Base-by-base conservation (phyloP, 2,888 invertebrate genomes). In the Bellardia bayeri region DNA sequence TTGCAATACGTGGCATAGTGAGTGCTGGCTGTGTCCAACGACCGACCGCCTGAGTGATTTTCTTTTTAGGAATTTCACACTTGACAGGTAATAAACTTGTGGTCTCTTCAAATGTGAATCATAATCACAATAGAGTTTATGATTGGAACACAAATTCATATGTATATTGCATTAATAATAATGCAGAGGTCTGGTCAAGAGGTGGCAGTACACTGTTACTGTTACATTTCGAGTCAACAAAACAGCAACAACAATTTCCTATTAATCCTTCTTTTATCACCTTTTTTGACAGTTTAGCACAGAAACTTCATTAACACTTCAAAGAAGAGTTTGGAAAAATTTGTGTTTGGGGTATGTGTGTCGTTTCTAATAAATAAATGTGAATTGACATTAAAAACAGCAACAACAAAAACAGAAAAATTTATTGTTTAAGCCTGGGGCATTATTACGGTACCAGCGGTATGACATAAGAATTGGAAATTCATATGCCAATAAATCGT, bases 1-100 rank as follows among this genome's bases (percentile, higher is more conserved):
- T 79, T 82, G 63, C 56, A 40, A 83, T 78, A 74, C 66, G 79
- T 76, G 76, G 79, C 74, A 74, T 79, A 79, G 74, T 82, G 68
- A 86, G 23, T 42, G 71, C 49, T 75, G 33, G 76, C 75, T 66
- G 45, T 71, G 58, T 79, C 75, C 37, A 78, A 83, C 9, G 58
- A 72, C 68, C 83, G 80, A 83, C 80, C 74, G 81, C 71, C 56
- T 72, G 68, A 87, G 68, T 81, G 81, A 84, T 78, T 84, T 87
- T 86, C 80, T 76, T 76, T 86, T 71, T 33, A 45, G 80, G 75
- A 86, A 83, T 86, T 82, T 78, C 68, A 84, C 40, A 68, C 87
- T 82, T 87, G 87, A 87, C 84, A 84, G 87, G 81, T 87, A 87
- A 87, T 87, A 87, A 87, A 87, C 71, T 74, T 84, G 84, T 82